Evolutionary conservation across 2,113 vertebrate genomes (phyloP), one percentile per base, ranked within the genome.

Genomic region (Centrocercus urophasianus): DNA sequence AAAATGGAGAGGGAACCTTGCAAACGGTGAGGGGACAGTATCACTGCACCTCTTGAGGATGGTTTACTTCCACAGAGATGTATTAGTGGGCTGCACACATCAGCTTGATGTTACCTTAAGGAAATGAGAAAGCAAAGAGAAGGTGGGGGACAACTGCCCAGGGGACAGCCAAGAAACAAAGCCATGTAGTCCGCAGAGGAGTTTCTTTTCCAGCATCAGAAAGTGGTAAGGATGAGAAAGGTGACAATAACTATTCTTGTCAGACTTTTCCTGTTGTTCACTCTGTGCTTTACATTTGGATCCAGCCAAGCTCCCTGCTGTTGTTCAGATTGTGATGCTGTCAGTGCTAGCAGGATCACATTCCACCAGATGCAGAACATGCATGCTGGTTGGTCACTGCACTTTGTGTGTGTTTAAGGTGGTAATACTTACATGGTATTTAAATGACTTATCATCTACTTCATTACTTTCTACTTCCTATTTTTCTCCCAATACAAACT

Each of bases 381-480:
- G 4, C 36, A 30, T 19, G 9, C 28, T 2, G 7, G 15, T 12
- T 18, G 2, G 27, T 76, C 61, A 45, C 13, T 85, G 12, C 8
- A 42, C 27, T 77, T 67, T 8, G 16, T 66, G 24, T 16, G 2
- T 22, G 11, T 61, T 81, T 54, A 66, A 54, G 32, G 12, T 32
- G 16, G 20, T 74, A 38, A 40, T 59, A 10, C 13, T 83, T 45
- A 52, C 0, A 0, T 19, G 22, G 20, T 70, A 57, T 61, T 73
- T 92, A 80, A 6, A 19, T 61, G 0, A 63, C 42, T 83, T 83
- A 5, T 36, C 74, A 34, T 15, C 19, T 64, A 32, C 17, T 84
- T 77, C 74, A 45, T 52, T 60, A 4, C 83, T 85, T 73, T 8
- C 17, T 67, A 60, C 32, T 13, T 54, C 54, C 72, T 80, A n/a